Evolutionary conservation across 2,888 invertebrate species (phyloP).

Genomic region (Isoperla grammatica): DNA sequence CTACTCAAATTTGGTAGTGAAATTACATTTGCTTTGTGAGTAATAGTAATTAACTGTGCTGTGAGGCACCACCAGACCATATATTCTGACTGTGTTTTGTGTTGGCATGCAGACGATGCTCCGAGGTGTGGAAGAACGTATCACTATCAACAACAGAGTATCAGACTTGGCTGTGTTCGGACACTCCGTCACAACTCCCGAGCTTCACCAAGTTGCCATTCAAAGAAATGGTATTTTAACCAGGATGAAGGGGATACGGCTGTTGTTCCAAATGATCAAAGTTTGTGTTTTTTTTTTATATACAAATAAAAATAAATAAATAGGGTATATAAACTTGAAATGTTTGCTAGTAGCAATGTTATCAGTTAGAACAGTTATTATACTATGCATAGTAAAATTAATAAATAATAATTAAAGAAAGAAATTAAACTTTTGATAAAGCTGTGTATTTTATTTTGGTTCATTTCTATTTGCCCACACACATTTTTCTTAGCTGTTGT

Average conservation of each 20-base stretch:
- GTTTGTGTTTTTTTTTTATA: background rate
- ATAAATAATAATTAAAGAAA: too few species aligned
- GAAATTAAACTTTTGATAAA: too few species aligned
- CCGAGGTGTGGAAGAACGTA: conserved; percentile 42
- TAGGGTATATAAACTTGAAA: too few species aligned
- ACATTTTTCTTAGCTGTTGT: too few species aligned
- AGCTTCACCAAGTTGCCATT: conserved; percentile 46
- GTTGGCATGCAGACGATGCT: conserved; percentile 51
- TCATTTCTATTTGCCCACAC: too few species aligned
- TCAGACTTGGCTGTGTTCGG: conserved; percentile 59
- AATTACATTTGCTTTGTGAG: too few species aligned
- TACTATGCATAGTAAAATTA: too few species aligned
- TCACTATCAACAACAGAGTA: conserved; percentile 49
- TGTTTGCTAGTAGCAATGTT: too few species aligned
- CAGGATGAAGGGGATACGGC: conserved; percentile 19
- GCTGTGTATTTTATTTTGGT: too few species aligned
- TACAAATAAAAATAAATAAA: background rate
- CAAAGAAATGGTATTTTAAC: conserved; percentile 44
- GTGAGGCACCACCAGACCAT: background rate
- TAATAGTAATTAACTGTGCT: too few species aligned
- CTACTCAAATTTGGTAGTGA: background rate
- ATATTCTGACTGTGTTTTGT: conserved; percentile 33
- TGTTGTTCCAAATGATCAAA: conserved; percentile 37
- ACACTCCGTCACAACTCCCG: conserved; percentile 52
- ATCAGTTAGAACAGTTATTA: too few species aligned